Evolutionary conservation across 2,888 invertebrate species (phyloP), one percentile per base, ranked within the genome.

Genomic region (Epicampocera succincta): DNA sequence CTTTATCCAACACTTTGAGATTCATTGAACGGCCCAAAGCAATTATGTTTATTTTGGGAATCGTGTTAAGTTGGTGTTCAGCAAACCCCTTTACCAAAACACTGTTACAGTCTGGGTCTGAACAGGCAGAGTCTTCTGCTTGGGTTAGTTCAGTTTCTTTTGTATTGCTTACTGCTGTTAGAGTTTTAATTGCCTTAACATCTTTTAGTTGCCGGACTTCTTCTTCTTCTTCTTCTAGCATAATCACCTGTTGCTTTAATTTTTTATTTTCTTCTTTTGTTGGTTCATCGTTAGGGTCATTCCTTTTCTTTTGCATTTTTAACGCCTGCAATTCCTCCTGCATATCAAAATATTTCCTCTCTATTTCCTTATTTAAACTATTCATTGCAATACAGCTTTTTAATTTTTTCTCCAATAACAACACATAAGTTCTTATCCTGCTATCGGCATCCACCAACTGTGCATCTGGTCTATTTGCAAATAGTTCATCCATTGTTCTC

Each of bases 61-160:
- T 48, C 17, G 38, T 6, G 19, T n/a, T 46, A 0, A 69, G 29
- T 50, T 72, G 65, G 1, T 19, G 12, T 42, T 68, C 52, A 1
- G 48, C 38, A 2, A 81, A 50, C 19, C 72, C 66, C n/a, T 81
- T 81, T 8, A 81, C 33, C 17, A 81, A 44, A 6, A 81, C 33
- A 68, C 66, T 68, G 8, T 80, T 80, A 38, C 75, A 75, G 29
- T 66, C 17, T 8, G 60, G 44, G 48, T 76, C 52, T 6, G 52
- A 33, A 15, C 46, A 46, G 42, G 17, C 11, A 48, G 0, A 5
- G 13, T 9, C 15, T 6, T 29, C 44, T 46, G 13, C 5, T 42
- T 50, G n/a, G 9, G 2, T 2, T 44, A 1, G 9, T 2, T 9
- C 12, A 1, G 6, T 1, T 33, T 54, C 33, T 21, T 4, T 17